phyloP scores from a whole-genome alignment of 92 coral and sea anemone genomes.

The Bergia sp. region DNA sequence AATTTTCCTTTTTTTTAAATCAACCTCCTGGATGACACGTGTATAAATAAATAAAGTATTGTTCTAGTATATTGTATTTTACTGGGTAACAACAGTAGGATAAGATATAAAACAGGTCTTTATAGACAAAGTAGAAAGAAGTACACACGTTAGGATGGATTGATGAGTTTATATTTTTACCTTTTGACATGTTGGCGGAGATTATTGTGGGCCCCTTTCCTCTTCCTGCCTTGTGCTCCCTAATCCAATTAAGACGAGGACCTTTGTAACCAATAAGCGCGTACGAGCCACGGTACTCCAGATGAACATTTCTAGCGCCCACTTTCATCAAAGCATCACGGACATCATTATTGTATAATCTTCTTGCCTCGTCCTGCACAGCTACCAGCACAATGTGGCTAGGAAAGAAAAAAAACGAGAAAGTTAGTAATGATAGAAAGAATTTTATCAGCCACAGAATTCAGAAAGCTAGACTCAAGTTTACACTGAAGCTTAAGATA shows the following conservation, averaged over 20 bases:
- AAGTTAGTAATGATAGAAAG: too few relatives aligned
- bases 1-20: too few relatives aligned
- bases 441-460: too few relatives aligned
- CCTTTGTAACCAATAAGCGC: constrained; percentile 41
- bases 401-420: neutral
- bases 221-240: constrained; percentile 16
- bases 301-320: constrained; percentile 13
- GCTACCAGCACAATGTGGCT: constrained; percentile 32
- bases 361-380: constrained; percentile 31
- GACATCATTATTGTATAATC: neutral
- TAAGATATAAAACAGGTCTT: too few relatives aligned
- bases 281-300: constrained; percentile 37
- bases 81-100: too few relatives aligned
- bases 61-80: too few relatives aligned
- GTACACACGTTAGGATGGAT: too few relatives aligned
- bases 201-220: constrained; percentile 20
- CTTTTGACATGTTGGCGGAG: constrained; percentile 8
- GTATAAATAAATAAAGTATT: too few relatives aligned
- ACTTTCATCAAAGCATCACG: constrained; percentile 24
- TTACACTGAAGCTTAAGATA: too few relatives aligned
- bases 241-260: constrained; percentile 5
- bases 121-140: too few relatives aligned
- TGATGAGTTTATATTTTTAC: neutral
- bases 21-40: too few relatives aligned
- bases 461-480: too few relatives aligned